Base-by-base conservation (phyloP, 2,888 invertebrate species). In the Ophioninae sp. region DNA sequence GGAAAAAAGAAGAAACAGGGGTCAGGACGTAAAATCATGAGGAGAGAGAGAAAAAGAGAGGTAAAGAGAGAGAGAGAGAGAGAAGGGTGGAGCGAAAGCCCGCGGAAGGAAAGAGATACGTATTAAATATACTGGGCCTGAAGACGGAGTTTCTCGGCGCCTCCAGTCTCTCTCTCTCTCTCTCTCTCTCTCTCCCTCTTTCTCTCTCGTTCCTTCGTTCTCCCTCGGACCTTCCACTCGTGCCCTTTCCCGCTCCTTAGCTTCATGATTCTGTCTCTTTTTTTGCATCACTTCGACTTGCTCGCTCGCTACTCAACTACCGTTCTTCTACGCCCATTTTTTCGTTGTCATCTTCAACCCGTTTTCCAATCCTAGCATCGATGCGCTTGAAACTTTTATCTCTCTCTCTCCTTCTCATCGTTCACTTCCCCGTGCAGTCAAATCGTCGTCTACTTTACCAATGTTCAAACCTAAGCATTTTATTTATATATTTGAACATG, bases 311-410 rank as follows among this genome's bases (percentile, higher is more conserved):
- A 80, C 81, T 70, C 73, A 76, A 82, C 85, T 84, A 84, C 85
- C 81, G 80, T 83, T 64, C n/a, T n/a, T 78, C 76, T 82, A 79
- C 79, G 85, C 86, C 87, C 86, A 87, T 86, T 84, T 86, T 83
- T 85, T 87, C 86, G 85, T 88, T 86, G 41, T 64, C 56, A 75
- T 30, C 41, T 62, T 44, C 39, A 39, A 72, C 72, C 57, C 70
- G 44, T 79, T 70, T 65, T 59, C 50, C 67, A 39, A 61, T 65
- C 21, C 70, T 67, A 39, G 65, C 41, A 13, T 8, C 20, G 30
- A 7, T 50, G 41, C 21, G 65, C 20, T 44, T 59, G 37, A 13
- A 56, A n/a, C 59, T 7, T 74, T 67, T 64, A 41, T 56, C 41
- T 21, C 0, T 44, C 13, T 62, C 56, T n/a, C 39, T 56, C 13